A percentile compares a stretch with the other conserved stretches of the same genome.
Evolutionary conservation across 2,888 invertebrate genomes (phyloP).

Genomic region (Pristionchus arcanus): DNA sequence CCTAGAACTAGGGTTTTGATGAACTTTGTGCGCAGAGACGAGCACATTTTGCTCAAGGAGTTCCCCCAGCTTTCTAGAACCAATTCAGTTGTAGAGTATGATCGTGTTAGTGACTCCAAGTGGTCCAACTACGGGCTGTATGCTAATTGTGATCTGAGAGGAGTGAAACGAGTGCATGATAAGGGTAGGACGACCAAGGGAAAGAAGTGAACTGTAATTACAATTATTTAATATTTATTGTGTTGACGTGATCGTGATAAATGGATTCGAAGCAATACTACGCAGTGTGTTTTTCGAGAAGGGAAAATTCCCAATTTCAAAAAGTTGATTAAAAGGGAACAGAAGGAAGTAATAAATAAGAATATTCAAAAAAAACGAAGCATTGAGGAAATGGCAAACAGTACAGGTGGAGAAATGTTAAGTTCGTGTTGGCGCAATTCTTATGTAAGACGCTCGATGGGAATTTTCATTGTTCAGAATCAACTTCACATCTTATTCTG

Average conservation of each 20-base stretch:
- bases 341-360: background rate
- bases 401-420: too few species aligned
- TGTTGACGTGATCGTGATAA: background rate
- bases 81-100: constrained; percentile 36
- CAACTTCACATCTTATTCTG: too few species aligned
- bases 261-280: background rate
- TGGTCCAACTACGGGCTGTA: constrained; percentile 53
- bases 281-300: background rate
- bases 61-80: constrained; percentile 24
- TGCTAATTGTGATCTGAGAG: constrained; percentile 33
- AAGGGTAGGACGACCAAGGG: constrained; percentile 1
- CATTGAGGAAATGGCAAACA: too few species aligned
- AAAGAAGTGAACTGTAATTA: background rate
- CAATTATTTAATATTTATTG: background rate
- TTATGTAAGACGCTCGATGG: too few species aligned
- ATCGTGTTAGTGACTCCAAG: background rate
- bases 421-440: too few species aligned
- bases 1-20: background rate
- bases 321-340: too few species aligned
- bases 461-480: too few species aligned
- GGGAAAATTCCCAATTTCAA: too few species aligned
- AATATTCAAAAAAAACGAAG: too few species aligned
- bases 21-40: constrained; percentile 19
- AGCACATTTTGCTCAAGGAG: background rate
- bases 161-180: constrained; percentile 40